Evolutionary conservation across 92 coral and sea anemone genomes (phyloP).

Genomic region (Chrysogorgia sp.): DNA sequence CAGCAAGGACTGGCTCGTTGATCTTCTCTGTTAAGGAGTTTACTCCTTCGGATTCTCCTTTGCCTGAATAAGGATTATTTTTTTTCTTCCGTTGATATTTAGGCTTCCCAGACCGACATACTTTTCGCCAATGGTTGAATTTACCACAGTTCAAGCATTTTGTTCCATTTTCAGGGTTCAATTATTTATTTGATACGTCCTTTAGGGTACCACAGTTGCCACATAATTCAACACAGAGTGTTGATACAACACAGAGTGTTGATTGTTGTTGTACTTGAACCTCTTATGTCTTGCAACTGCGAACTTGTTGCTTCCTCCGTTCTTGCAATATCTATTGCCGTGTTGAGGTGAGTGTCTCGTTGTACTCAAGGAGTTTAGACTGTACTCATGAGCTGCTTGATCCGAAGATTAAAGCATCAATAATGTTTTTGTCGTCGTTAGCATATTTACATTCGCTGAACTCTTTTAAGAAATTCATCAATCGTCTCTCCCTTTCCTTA

Average conservation of each 20-base stretch:
- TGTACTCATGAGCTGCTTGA: conserved; percentile 57
- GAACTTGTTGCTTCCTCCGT: conserved; percentile 46
- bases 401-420: conserved; percentile 62
- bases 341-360: not conserved
- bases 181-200: conserved; percentile 36
- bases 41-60: not conserved
- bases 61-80: not conserved
- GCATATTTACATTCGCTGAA: conserved; percentile 62
- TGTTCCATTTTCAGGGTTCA: conserved; percentile 56
- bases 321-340: conserved; percentile 6
- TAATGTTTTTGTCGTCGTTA: conserved; percentile 53
- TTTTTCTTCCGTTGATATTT: not conserved
- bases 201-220: conserved; percentile 61
- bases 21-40: not conserved
- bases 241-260: conserved; percentile 1
- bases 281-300: conserved; percentile 52
- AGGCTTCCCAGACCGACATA: conserved; percentile 31
- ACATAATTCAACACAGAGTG: not conserved
- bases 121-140: conserved; percentile 53
- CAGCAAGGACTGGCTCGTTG: conserved; percentile 12
- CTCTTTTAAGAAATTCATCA: conserved; percentile 64
- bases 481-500: conserved; percentile 66
- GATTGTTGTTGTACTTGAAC: conserved; percentile 2
- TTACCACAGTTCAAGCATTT: conserved; percentile 36
- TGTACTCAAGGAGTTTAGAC: conserved; percentile 17